Percentiles rank a stretch among this genome's conserved stretches.
These are phyloP conservation scores for Yponomeuta evonymella DNA, from an alignment of 2,888 invertebrate species.

Conservation along the genomic window DNA sequence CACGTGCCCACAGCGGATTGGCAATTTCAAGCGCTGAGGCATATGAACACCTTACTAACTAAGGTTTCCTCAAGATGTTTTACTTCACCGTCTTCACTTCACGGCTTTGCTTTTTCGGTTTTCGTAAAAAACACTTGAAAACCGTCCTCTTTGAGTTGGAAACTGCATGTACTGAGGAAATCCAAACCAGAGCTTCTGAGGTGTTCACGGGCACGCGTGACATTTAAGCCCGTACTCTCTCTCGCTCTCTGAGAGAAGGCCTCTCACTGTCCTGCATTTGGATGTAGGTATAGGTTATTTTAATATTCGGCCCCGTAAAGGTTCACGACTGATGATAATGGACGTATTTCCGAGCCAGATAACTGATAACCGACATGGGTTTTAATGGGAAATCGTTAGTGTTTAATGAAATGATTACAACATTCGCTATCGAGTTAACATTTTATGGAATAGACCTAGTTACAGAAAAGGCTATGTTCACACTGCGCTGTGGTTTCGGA, in stretches of 20 bases:
- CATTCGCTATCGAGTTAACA: constrained; percentile 6
- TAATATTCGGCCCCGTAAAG: neutral
- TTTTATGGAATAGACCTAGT: constrained; percentile 11
- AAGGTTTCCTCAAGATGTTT: no score
- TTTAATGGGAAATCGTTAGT: constrained; percentile 11
- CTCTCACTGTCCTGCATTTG: no score
- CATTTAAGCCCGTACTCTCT: neutral
- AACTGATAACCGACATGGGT: constrained; percentile 6
- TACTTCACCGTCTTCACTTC: no score
- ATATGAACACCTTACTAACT: no score
- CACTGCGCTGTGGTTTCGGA: neutral
- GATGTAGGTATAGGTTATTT: neutral
- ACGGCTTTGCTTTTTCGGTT: no score
- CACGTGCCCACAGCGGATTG: no score
- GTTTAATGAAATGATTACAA: constrained; percentile 15
- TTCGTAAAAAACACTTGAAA: no score
- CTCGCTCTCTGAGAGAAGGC: neutral
- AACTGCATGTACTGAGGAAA: no score
- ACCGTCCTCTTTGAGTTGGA: no score
- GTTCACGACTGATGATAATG: neutral
- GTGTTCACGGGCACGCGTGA: no score
- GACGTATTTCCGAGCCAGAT: neutral
- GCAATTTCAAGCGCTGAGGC: no score
- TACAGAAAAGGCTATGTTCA: constrained; percentile 7
- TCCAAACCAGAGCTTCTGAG: no score